A percentile compares a stretch with the other conserved stretches of the same genome.
Evolutionary conservation across 2,113 vertebrate species (phyloP).

Genomic region (Daubentonia madagascariensis): DNA sequence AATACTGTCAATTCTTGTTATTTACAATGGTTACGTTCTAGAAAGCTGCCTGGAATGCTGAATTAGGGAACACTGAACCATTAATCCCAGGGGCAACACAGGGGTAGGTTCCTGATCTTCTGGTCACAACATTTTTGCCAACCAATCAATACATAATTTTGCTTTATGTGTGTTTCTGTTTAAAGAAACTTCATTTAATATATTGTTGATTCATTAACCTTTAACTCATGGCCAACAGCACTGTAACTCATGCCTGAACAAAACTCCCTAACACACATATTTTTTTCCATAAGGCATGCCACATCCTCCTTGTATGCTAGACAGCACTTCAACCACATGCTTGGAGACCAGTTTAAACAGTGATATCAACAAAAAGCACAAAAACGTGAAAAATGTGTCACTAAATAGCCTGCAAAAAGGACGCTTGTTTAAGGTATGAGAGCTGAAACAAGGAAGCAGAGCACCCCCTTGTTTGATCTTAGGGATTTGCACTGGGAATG

Average conservation of each 20-base stretch:
- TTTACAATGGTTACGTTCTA: neutral
- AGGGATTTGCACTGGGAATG: neutral
- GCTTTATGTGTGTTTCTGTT: neutral
- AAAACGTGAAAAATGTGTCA: neutral
- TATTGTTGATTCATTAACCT: neutral
- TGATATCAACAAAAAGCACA: neutral
- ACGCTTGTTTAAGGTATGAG: neutral
- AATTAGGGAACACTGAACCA: neutral
- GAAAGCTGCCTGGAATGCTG: neutral
- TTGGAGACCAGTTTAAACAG: neutral
- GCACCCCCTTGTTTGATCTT: too few species aligned
- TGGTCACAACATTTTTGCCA: neutral
- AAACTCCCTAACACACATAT: neutral
- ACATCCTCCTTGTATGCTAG: neutral
- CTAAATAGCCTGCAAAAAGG: neutral
- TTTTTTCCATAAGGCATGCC: neutral
- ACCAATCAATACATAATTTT: neutral
- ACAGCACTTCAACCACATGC: neutral
- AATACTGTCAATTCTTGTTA: neutral
- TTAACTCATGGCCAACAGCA: neutral
- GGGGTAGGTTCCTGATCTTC: neutral
- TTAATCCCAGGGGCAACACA: neutral
- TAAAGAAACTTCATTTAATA: neutral
- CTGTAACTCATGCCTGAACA: neutral
- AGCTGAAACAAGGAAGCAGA: too few species aligned